Base-by-base conservation (phyloP, 2,113 vertebrate species). In the Ramphastos sulfuratus region DNA sequence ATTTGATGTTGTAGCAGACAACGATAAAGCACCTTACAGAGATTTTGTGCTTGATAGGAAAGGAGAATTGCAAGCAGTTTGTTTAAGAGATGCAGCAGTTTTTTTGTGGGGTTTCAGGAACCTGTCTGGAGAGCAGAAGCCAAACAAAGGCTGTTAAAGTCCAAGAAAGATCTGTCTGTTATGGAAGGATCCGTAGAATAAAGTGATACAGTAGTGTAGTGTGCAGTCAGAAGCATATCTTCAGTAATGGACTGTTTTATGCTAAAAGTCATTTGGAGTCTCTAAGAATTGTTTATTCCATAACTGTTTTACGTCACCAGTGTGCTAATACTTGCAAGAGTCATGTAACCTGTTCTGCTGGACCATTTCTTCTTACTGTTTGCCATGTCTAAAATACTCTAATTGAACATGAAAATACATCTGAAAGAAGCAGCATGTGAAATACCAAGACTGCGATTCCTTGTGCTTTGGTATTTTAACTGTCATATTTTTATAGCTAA, bases 401-500 rank as follows among this genome's bases (percentile, higher is more conserved):
- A 59, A 59, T 66, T 70, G 33, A 54, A 56, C 35, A 27, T 66
- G 56, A 91, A 91, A 87, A 46, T 74, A 28, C 7, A 60, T 60
- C 15, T 23, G 1, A 93, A 91, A 44, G 55, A 76, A 67, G n/a
- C 60, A 76, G 59, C 46, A 44, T 69, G 56, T 11, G 17, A 10
- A 48, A 24, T 39, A 63, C 52, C 52, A 70, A 63, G 67, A 48
- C 31, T 85, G n/a, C 37, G 72, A 23, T 90, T 85, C 35, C 14
- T 3, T 80, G 69, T 91, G 58, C n/a, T 65, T 56, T 81, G 31
- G 25, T 85, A 54, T 89, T 91, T 69, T 10, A 86, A 71, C 76
- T 81, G 71, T 31, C 82, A 4, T 87, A 60, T 93, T 88, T 94
- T 89, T 95, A 58, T 61, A 94, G 85, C 75, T 94, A 54, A 81